These are phyloP conservation scores for Lepilemur septentrionalis DNA, from an alignment of 2,797 vertebrate genomes.

Conservation along the genomic window DNA sequence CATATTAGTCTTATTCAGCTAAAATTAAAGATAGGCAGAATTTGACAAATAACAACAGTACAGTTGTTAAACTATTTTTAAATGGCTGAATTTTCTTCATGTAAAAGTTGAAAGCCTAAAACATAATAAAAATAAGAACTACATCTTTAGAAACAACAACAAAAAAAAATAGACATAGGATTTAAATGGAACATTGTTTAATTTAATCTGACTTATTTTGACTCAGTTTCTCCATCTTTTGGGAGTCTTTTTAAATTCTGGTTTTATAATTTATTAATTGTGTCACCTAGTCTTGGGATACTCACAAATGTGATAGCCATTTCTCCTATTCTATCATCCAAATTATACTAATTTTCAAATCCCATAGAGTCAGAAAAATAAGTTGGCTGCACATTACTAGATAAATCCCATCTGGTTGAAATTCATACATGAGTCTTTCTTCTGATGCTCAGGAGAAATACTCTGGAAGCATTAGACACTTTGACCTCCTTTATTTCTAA, in stretches of 20 bases:
- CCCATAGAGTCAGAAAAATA: not conserved
- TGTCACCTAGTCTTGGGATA: not conserved
- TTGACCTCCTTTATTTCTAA: not conserved
- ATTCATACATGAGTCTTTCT: not conserved
- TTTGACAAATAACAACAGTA: not conserved
- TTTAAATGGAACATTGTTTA: not conserved
- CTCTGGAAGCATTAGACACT: not conserved
- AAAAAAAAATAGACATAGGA: not conserved
- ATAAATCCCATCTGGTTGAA: not conserved
- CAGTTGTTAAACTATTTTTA: not conserved
- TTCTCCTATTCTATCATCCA: not conserved
- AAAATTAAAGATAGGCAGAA: not conserved
- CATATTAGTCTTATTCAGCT: not conserved
- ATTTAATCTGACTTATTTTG: not conserved
- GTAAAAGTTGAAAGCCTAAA: conserved; percentile 25
- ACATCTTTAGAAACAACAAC: not conserved
- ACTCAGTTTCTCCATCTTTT: not conserved
- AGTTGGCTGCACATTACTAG: not conserved
- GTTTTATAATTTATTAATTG: not conserved
- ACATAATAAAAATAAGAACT: conserved; percentile 4
- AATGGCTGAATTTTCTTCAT: not conserved
- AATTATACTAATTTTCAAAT: not conserved
- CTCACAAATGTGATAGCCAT: not conserved
- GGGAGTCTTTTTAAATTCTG: not conserved
- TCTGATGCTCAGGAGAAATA: not conserved